Evolutionary conservation across 2,888 invertebrate species (phyloP).

Genomic region (Polia nebulosa): DNA sequence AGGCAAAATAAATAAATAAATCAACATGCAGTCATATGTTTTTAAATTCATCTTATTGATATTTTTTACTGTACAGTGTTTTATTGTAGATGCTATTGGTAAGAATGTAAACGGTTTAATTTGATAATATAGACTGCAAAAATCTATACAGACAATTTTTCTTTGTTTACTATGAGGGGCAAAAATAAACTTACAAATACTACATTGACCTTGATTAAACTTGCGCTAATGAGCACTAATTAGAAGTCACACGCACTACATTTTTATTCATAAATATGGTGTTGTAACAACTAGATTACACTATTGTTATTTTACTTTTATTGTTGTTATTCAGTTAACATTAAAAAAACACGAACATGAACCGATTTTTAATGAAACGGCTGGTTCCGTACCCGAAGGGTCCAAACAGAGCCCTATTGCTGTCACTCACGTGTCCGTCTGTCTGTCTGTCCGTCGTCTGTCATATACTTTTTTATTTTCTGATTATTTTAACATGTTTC

Average conservation of each 20-base stretch:
- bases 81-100: slow-evolving; percentile 67
- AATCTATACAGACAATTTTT: neutral
- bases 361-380: neutral
- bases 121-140: neutral
- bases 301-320: neutral
- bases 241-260: slow-evolving; percentile 18
- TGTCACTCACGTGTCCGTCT: no score
- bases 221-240: slow-evolving; percentile 27
- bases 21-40: slow-evolving; percentile 67
- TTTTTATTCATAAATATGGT: slow-evolving; percentile 7
- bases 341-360: neutral
- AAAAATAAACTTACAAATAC: slow-evolving; percentile 29
- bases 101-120: slow-evolving; percentile 28
- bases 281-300: neutral
- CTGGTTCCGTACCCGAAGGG: no score
- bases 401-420: no score
- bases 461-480: no score
- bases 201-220: slow-evolving; percentile 37
- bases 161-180: slow-evolving; percentile 21
- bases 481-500: no score
- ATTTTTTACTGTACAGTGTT: slow-evolving; percentile 68
- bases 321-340: neutral
- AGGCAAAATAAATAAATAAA: slow-evolving; percentile 3
- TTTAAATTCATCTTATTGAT: slow-evolving; percentile 67
- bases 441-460: no score